Evolutionary conservation across 2,797 vertebrate genomes (phyloP).

Genomic region (Aviceda leuphotes): DNA sequence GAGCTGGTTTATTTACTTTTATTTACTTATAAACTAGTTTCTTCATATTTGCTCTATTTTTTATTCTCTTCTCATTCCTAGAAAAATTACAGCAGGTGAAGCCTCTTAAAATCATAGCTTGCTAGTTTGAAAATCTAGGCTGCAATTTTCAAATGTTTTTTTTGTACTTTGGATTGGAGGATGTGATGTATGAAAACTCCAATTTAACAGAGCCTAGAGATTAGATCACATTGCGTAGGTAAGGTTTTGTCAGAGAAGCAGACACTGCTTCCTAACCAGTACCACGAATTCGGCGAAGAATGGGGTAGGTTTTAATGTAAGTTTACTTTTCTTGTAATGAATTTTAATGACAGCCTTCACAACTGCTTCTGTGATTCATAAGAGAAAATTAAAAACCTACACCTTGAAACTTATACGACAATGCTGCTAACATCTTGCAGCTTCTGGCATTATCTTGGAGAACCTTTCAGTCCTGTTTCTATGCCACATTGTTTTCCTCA

Average conservation of each 20-base stretch:
- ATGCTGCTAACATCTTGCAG: conserved; percentile 62
- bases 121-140: conserved; percentile 18
- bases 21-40: conserved; percentile 20
- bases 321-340: conserved; percentile 73
- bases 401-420: conserved; percentile 66
- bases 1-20: not conserved
- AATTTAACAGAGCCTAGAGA: conserved; percentile 8
- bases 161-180: not conserved
- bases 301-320: conserved; percentile 58
- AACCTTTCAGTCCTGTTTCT: conserved; percentile 69
- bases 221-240: conserved; percentile 16
- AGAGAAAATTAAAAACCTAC: conserved; percentile 74
- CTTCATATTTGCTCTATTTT: not conserved
- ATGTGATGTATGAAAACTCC: not conserved
- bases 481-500: conserved; percentile 73
- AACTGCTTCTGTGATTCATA: conserved; percentile 54
- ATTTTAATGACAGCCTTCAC: conserved; percentile 74
- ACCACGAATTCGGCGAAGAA: conserved; percentile 43
- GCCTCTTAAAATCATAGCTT: not conserved
- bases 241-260: conserved; percentile 48
- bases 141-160: not conserved
- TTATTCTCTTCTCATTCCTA: not conserved
- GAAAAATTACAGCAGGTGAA: not conserved
- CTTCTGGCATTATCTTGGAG: conserved; percentile 69
- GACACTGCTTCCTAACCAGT: conserved; percentile 28